Evolutionary conservation across 2,888 invertebrate species (phyloP), one percentile per base, ranked within the genome.

Genomic region (Tenthredo livida): DNA sequence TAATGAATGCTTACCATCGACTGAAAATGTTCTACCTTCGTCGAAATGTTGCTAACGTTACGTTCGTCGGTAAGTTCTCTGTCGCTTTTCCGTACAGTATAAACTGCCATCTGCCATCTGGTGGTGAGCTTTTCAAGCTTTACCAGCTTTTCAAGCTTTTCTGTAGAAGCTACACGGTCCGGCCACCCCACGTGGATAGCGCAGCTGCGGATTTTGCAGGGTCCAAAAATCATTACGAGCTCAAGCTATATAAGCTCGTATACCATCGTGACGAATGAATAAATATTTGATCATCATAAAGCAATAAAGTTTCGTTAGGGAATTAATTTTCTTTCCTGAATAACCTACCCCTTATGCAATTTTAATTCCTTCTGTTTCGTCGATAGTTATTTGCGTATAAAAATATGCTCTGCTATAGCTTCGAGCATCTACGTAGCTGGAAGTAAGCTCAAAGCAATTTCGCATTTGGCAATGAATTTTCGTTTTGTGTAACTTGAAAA

Each of bases 151-250:
- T 37, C 17, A 17, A 80, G 80, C 37, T 17, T 21, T 77, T 33
- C 17, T 12, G 21, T 17, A 43, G 29, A 50, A 50, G 77, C 37
- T 33, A 47, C 61, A 25, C 15, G 37, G 6, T 21, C 12, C 12
- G 40, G 21, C 80, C 58, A 40, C 40, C 0, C 4, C 37, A 40
- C 61, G 37, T 3, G 10, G 40, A 37, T 37, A 40, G 58, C 80
- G 80, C 25, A 77, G 21, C 5, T 80, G 61, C 15, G 50, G 21
- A 80, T 37, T 61, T 12, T 80, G 61, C 80, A 58, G 80, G 61
- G 80, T 80, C 58, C 54, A 58, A 80, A 80, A 80, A 80, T 80
- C 80, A 50, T 80, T 80, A 80, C 58, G 33, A 33, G 58, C 80
- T 61, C 2, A 21, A 21, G 58, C 40, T 37, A 40, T 61, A 61